Evolutionary conservation across 2,797 vertebrate genomes (phyloP), one percentile per base, ranked within the genome.

Genomic region (Siniperca obscura): DNA sequence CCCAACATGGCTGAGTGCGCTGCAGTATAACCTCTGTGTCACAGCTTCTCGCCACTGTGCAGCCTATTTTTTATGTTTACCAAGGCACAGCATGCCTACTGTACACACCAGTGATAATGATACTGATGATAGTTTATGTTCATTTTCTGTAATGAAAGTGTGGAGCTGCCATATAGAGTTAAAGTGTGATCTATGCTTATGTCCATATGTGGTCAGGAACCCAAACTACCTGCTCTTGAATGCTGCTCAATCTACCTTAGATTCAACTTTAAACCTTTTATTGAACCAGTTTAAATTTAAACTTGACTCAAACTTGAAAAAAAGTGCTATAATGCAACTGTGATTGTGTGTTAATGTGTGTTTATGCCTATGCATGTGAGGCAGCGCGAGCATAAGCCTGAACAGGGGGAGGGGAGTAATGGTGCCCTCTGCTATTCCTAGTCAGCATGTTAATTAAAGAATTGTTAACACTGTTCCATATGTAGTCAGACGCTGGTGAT

Each of bases 371-470:
- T 27, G 74, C n/a, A 13, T 68, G 38, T 70, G 88, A 53, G 57
- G 76, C 81, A 52, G 42, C 89, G 92, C 91, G 21, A 82, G 60
- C 22, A 36, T 60, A 30, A 81, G 78, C 74, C 70, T 67, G 67
- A 74, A 42, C 38, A 67, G 64, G 74, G 85, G 85, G 82, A 76
- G 79, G 79, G 82, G 55, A 50, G 65, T 57, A 22, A 81, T 62
- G 92, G 85, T 90, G 90, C 85, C 91, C 93, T 95, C 90, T 93
- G 92, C 87, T 90, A 56, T 86, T 95, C 88, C 91, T 83, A 95
- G 93, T 97, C 95, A 94, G 93, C 95, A 95, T 95, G 95, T 96
- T 97, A 97, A 97, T 98, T 97, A 97, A 97, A 96, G 88, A 94
- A 93, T 93, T 92, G 95, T 95, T 95, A 95, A 90, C 86, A 72